Percentiles rank a stretch among this genome's conserved stretches.
These are phyloP conservation scores for Cassiopea andromeda DNA, from an alignment of 30 jellyfish, hydroid and myxozoan genomes.

Conservation along the genomic window DNA sequence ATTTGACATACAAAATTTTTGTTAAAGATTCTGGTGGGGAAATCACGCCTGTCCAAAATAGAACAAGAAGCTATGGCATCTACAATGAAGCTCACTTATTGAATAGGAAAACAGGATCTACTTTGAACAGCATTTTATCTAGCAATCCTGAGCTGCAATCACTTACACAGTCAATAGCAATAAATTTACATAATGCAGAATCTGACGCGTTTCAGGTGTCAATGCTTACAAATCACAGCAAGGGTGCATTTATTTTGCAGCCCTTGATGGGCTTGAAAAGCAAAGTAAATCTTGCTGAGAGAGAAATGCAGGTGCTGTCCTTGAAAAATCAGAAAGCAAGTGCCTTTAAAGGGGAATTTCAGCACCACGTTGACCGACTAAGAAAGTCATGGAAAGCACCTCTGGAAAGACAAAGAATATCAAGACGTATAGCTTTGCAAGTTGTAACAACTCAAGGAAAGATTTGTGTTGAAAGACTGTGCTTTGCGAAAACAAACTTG, in stretches of 20 bases:
- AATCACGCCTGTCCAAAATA: background rate
- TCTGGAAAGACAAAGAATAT: background rate
- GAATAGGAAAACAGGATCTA: background rate
- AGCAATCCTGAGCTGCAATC: background rate
- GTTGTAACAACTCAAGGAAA: slow-evolving; percentile 30
- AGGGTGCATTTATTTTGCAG: background rate
- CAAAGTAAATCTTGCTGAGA: background rate
- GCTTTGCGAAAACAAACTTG: slow-evolving; percentile 17
- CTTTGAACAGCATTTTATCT: background rate
- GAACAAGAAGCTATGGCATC: background rate
- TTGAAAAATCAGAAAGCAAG: background rate
- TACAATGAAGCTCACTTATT: background rate
- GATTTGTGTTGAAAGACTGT: slow-evolving; percentile 30
- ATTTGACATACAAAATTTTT: background rate
- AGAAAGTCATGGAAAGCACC: background rate
- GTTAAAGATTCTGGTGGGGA: slow-evolving; percentile 42
- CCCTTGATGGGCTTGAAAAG: background rate
- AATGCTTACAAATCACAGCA: background rate
- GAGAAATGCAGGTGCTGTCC: background rate
- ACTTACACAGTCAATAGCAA: background rate
- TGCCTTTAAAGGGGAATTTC: background rate
- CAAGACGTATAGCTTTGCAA: background rate
- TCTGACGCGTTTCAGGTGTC: background rate
- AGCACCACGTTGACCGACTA: background rate
- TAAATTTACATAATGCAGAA: background rate